Evolutionary conservation across 2,888 invertebrate genomes (phyloP).

Genomic region (Podabrus alpinus): DNA sequence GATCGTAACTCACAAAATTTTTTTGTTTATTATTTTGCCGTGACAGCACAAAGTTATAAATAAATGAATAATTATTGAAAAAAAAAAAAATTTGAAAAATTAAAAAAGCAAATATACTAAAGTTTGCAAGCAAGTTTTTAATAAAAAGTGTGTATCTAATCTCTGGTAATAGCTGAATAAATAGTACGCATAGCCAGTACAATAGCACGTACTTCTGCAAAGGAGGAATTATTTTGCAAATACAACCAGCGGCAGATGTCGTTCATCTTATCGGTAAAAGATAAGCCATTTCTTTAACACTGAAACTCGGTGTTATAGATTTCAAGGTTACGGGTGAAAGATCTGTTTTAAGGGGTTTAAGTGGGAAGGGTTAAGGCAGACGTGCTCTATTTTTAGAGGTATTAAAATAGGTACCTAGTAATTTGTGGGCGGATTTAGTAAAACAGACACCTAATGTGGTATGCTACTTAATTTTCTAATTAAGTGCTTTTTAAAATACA

Average conservation of each 20-base stretch:
- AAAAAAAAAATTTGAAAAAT: too few relatives aligned
- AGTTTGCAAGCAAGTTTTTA: background rate
- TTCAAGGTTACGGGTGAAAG: conserved; percentile 48
- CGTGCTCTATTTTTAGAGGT: conserved; percentile 51
- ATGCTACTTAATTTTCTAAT: conserved; percentile 14
- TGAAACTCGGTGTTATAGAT: conserved; percentile 50
- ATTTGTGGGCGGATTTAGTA: conserved; percentile 40
- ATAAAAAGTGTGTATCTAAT: background rate
- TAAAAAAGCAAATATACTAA: too few relatives aligned
- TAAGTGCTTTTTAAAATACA: background rate
- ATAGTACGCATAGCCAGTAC: background rate
- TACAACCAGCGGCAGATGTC: conserved; percentile 21
- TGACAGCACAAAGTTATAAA: too few relatives aligned
- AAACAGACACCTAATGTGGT: conserved; percentile 29
- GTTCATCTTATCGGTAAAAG: conserved; percentile 22
- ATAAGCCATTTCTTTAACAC: conserved; percentile 29
- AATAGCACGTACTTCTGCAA: background rate
- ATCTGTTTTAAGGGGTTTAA: conserved; percentile 39
- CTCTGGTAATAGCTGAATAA: background rate
- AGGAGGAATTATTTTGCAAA: conserved; percentile 12
- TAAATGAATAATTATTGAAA: too few relatives aligned
- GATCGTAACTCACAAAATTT: too few relatives aligned
- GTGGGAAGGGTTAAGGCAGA: conserved; percentile 45
- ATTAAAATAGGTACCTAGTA: conserved; percentile 52
- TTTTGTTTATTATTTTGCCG: too few relatives aligned